Evolutionary conservation across 2,113 vertebrate species (phyloP).

Genomic region (Hydrochoerus hydrochaeris): DNA sequence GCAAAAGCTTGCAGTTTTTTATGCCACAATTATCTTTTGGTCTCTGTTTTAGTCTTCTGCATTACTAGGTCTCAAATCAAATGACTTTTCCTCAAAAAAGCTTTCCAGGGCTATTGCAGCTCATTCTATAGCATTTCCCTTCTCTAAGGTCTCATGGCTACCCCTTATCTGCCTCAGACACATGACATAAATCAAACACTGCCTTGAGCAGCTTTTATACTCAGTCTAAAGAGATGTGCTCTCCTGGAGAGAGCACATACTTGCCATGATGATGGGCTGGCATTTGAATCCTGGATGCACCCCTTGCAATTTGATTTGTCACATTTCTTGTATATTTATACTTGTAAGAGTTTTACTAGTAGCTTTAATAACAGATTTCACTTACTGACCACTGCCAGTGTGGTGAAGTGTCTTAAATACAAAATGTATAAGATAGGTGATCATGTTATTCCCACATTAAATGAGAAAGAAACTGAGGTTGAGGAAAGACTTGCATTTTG

Average conservation of each 20-base stretch:
- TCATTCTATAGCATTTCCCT: background rate
- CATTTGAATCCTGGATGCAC: background rate
- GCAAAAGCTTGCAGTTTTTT: background rate
- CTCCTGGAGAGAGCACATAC: background rate
- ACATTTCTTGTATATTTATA: background rate
- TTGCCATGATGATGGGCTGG: background rate
- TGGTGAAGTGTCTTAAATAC: background rate
- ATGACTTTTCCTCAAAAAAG: background rate
- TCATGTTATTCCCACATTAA: background rate
- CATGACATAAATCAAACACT: background rate
- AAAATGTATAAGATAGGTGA: background rate
- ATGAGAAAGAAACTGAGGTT: slow-evolving; percentile 23
- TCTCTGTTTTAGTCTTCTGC: background rate
- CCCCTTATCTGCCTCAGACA: background rate
- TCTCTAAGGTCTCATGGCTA: background rate
- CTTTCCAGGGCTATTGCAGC: background rate
- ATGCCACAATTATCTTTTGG: background rate
- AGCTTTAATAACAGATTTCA: background rate
- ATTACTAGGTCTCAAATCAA: background rate
- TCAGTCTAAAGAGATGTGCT: background rate
- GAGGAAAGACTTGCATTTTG: background rate
- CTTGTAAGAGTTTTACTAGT: background rate
- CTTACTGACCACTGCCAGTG: background rate
- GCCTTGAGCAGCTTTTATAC: background rate
- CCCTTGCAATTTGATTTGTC: slow-evolving; percentile 6